Evolutionary conservation across 2,797 vertebrate species (phyloP).

Genomic region (Ara ararauna): DNA sequence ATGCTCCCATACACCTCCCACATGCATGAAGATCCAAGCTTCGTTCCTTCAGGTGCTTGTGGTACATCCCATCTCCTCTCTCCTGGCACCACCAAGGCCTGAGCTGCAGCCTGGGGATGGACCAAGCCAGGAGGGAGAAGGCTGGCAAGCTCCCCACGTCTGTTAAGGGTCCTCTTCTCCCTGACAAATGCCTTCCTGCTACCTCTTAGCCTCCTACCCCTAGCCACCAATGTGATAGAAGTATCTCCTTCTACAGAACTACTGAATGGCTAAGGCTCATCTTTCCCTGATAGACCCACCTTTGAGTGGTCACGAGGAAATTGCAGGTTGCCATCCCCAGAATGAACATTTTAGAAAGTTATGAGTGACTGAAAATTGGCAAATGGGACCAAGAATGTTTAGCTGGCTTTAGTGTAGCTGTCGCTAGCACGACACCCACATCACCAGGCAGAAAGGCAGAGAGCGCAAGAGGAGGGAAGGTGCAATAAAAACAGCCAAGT

Average conservation of each 20-base stretch:
- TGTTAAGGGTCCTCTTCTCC: background rate
- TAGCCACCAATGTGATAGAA: background rate
- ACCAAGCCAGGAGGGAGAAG: background rate
- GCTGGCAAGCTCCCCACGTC: fast-evolving
- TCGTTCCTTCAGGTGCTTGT: background rate
- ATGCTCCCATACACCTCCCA: background rate
- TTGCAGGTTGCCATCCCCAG: background rate
- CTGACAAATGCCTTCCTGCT: background rate
- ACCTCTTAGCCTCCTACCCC: background rate
- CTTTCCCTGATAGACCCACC: background rate
- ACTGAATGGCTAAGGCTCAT: background rate
- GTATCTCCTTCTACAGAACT: background rate
- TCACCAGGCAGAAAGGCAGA: background rate
- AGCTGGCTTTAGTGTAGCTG: background rate
- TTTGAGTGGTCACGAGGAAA: background rate
- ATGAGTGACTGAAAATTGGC: background rate
- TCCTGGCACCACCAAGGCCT: background rate
- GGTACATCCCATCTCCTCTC: background rate
- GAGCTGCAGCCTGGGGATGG: background rate
- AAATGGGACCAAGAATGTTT: background rate
- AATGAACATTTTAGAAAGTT: background rate
- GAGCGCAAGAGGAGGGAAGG: background rate
- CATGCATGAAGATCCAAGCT: background rate
- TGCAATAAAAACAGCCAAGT: background rate
- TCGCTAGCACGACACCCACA: background rate